phyloP scores from a whole-genome alignment of 2,113 vertebrate species.

The Machaerirhynchus nigripectus region DNA sequence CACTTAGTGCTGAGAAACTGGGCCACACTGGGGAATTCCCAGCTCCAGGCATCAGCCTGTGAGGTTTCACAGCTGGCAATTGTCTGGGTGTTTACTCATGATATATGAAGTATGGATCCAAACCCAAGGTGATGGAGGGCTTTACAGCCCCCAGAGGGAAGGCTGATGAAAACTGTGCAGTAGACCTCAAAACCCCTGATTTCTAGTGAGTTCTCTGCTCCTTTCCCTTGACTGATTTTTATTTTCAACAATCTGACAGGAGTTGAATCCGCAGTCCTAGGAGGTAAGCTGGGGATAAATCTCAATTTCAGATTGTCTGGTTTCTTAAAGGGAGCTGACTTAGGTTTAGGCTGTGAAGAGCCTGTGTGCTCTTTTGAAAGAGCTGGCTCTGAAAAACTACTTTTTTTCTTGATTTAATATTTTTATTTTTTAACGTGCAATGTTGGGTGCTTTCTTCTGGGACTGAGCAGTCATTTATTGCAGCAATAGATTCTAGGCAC shows the following conservation, averaged over 20 bases:
- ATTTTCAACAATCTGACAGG: conserved; percentile 55
- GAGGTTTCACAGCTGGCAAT: not conserved
- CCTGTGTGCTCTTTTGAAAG: not conserved
- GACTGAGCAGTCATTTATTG: not conserved
- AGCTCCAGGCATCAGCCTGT: not conserved
- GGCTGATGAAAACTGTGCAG: not conserved
- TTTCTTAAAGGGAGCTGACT: conserved; percentile 42
- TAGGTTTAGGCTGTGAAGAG: not conserved
- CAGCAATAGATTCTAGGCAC: not conserved
- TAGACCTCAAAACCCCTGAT: conserved; percentile 28
- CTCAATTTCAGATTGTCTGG: conserved; percentile 31
- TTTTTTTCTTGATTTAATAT: not conserved
- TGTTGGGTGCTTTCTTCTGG: not conserved
- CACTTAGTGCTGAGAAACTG: not conserved
- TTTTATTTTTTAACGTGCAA: not conserved
- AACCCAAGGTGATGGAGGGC: not conserved
- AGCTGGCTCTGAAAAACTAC: not conserved
- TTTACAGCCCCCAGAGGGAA: not conserved
- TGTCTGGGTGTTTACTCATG: not conserved
- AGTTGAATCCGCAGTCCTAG: conserved; percentile 47
- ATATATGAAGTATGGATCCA: not conserved
- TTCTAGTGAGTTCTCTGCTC: conserved; percentile 62
- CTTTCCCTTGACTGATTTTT: conserved; percentile 66
- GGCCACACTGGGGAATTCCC: not conserved
- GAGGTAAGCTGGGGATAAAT: conserved; percentile 72